These are phyloP conservation scores for Gnatocerus cornutus DNA, from an alignment of 2,888 invertebrate species.

Conservation along the genomic window DNA sequence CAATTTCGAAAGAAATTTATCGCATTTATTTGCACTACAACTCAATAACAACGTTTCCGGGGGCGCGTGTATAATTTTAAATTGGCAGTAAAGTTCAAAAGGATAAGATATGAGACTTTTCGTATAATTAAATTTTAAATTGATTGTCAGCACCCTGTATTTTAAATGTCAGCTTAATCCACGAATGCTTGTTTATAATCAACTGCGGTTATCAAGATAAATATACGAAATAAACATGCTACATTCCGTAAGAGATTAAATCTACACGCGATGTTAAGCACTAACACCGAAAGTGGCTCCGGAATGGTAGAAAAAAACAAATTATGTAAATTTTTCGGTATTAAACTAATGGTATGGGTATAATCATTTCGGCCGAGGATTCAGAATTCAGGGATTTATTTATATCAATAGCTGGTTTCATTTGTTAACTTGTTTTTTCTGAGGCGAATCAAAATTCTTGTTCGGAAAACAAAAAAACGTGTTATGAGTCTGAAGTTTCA, in stretches of 20 bases:
- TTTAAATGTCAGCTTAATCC: conserved; percentile 53
- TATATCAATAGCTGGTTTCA: conserved; percentile 11
- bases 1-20: conserved; percentile 7
- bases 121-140: conserved; percentile 51
- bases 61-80: conserved; percentile 25
- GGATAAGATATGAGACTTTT: conserved; percentile 28
- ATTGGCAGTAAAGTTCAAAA: conserved; percentile 19
- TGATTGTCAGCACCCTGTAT: conserved; percentile 55
- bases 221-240: conserved; percentile 56
- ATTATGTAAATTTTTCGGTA: conserved; percentile 54
- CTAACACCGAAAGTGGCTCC: conserved; percentile 53
- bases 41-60: conserved; percentile 3
- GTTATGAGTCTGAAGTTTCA: too few relatives aligned
- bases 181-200: conserved; percentile 54
- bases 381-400: conserved; percentile 30
- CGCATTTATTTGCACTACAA: background rate
- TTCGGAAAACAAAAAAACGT: background rate
- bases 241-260: conserved; percentile 57
- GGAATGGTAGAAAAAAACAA: conserved; percentile 36
- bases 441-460: conserved; percentile 33
- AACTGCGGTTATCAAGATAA: conserved; percentile 56
- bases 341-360: conserved; percentile 36
- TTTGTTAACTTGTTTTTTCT: conserved; percentile 33
- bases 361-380: conserved; percentile 13
- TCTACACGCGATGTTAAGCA: conserved; percentile 57